A percentile compares a stretch with the other conserved stretches of the same genome.
Conservation (phyloP, 2,797 vertebrate species). For the Tokudaia muenninki region DNA sequence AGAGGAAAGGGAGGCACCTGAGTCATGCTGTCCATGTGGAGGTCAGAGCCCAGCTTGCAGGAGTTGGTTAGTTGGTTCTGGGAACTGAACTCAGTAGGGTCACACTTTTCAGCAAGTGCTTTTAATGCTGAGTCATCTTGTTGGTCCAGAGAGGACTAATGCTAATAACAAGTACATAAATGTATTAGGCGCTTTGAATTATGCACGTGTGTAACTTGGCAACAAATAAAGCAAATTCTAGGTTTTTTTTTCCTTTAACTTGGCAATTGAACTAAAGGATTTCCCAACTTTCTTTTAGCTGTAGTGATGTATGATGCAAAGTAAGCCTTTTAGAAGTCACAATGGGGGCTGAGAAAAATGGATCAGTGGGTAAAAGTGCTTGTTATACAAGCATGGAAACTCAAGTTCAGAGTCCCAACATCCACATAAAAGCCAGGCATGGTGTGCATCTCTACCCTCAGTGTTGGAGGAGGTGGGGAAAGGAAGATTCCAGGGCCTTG, state of each 20-base stretch:
- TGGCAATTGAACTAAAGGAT: background rate
- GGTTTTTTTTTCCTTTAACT: background rate
- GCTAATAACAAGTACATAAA: background rate
- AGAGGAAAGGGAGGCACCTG: background rate
- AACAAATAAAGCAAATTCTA: background rate
- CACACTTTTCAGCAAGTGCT: background rate
- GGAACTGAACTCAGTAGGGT: background rate
- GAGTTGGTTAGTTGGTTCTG: background rate
- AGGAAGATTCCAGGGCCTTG: background rate
- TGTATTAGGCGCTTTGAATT: background rate
- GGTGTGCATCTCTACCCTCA: background rate
- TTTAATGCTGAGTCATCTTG: background rate
- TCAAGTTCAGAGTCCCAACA: background rate
- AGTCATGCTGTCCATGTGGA: background rate
- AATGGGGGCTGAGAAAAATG: background rate
- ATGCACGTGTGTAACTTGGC: background rate
- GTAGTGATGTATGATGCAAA: background rate
- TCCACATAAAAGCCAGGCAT: background rate
- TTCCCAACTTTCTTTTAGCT: constrained; percentile 10
- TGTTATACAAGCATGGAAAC: background rate
- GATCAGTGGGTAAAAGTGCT: background rate
- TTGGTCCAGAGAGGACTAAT: background rate
- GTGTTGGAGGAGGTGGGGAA: background rate
- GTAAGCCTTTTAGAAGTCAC: constrained; percentile 1
- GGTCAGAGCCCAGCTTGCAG: background rate